Conservation (phyloP, 92 coral and sea anemone species). For the Epizoanthus illoricatus region DNA sequence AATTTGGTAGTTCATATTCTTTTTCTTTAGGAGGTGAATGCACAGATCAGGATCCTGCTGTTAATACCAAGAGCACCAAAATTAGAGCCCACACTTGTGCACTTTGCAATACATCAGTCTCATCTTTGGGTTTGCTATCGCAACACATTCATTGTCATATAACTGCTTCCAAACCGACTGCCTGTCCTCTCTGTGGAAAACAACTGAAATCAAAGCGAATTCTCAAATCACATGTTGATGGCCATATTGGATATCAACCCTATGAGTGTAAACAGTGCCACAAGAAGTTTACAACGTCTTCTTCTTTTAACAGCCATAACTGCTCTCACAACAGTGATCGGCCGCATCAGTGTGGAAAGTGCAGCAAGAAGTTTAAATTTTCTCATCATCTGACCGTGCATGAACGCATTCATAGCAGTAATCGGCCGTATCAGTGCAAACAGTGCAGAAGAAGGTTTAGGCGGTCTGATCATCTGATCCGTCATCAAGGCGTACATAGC, state of each 20-base stretch:
- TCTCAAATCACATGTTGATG: background rate
- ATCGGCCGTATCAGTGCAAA: too few relatives aligned
- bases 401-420: too few relatives aligned
- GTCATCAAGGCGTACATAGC: too few relatives aligned
- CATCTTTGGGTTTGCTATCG: background rate
- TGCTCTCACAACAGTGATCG: too few relatives aligned
- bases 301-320: background rate
- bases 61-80: too few relatives aligned
- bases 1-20: too few relatives aligned
- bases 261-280: background rate
- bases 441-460: too few relatives aligned
- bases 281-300: background rate
- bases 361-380: background rate
- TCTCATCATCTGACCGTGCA: too few relatives aligned
- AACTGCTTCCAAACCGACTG: background rate
- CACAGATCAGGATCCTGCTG: too few relatives aligned
- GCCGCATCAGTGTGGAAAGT: background rate
- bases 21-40: too few relatives aligned
- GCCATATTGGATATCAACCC: background rate
- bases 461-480: too few relatives aligned
- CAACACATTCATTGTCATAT: background rate
- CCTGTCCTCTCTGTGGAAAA: background rate
- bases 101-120: background rate
- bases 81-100: background rate
- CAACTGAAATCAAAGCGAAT: background rate